A percentile compares a stretch with the other conserved stretches of the same genome.
These are phyloP conservation scores for Glyptemys insculpta DNA, from an alignment of 2,797 vertebrate genomes.

Conservation along the genomic window DNA sequence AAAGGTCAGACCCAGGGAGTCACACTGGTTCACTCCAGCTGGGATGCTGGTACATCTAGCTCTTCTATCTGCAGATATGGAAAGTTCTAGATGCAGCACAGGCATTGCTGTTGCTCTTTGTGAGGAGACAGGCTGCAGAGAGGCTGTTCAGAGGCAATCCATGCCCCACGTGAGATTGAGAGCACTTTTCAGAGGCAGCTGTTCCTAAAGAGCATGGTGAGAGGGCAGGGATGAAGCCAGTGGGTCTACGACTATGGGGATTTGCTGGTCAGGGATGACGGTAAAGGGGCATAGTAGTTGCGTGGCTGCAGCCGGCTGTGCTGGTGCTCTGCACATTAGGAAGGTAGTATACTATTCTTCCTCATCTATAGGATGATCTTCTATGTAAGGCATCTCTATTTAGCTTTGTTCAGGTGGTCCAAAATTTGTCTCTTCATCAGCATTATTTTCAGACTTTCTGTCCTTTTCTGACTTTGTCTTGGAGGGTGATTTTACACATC, in stretches of 20 bases:
- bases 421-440: not conserved
- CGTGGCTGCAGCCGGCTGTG: not conserved
- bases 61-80: not conserved
- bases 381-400: rapidly evolving
- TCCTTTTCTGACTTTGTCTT: not conserved
- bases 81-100: not conserved
- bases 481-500: not conserved
- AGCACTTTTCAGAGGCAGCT: not conserved
- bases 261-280: not conserved
- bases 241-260: not conserved
- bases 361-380: not conserved
- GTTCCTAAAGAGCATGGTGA: not conserved
- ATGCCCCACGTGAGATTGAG: not conserved
- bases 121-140: not conserved
- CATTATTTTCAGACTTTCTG: not conserved
- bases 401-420: not conserved
- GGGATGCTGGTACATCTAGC: not conserved
- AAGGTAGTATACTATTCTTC: not conserved
- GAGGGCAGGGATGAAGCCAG: not conserved
- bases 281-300: not conserved
- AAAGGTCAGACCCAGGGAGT: not conserved
- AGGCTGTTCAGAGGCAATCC: not conserved
- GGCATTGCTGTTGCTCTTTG: not conserved
- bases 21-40: not conserved
- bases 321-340: not conserved